A percentile compares a stretch with the other conserved stretches of the same genome.
Conservation (phyloP, 2,797 vertebrate species). For the Helostoma temminkii region DNA sequence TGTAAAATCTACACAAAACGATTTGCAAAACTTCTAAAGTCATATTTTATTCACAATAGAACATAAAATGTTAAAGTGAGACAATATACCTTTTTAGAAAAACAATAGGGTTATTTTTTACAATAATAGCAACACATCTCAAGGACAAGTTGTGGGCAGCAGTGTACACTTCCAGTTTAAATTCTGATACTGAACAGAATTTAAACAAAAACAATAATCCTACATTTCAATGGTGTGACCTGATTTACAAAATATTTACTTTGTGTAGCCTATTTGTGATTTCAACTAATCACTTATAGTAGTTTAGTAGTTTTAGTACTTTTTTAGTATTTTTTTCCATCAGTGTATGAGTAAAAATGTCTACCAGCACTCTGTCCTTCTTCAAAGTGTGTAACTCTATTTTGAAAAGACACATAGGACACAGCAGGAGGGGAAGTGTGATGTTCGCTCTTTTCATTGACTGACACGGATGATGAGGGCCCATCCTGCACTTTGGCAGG, state of each 20-base stretch:
- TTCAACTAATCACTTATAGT: not conserved
- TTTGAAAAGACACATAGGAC: constrained; percentile 74
- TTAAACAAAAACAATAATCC: no score
- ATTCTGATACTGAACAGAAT: not conserved
- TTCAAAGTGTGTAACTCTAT: constrained; percentile 56
- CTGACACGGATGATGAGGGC: constrained; percentile 79
- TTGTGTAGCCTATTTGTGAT: not conserved
- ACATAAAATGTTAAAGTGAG: no score
- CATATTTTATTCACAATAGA: no score
- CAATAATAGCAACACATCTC: no score
- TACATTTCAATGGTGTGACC: no score
- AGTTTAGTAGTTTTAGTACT: no score
- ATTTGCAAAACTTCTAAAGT: no score
- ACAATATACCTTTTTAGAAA: no score
- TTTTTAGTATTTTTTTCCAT: constrained; percentile 16
- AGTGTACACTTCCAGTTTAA: not conserved
- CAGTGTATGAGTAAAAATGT: constrained; percentile 27
- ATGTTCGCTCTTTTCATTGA: constrained; percentile 73
- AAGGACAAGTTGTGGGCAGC: not conserved
- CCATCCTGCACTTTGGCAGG: constrained; percentile 76
- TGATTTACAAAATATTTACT: not conserved
- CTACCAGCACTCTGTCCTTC: constrained; percentile 38
- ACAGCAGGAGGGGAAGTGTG: constrained; percentile 66
- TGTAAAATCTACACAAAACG: no score
- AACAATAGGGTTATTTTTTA: no score